Evolutionary conservation across 2,888 invertebrate species (phyloP), one percentile per base, ranked within the genome.

Genomic region (Athrips mouffetella): DNA sequence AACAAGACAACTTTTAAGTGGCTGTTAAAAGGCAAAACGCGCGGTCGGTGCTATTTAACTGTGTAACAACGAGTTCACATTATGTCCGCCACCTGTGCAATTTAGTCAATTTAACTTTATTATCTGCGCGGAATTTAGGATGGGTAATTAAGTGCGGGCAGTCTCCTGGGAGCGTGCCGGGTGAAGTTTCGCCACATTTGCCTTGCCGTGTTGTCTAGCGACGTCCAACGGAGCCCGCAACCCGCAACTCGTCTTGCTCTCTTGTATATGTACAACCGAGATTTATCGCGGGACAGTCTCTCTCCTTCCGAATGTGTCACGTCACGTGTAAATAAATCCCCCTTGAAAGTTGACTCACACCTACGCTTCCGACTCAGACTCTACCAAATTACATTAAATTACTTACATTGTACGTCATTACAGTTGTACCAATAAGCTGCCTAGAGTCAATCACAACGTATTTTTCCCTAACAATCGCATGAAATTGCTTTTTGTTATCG

Each of bases 91-190:
- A 77, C 76, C 79, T 76, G 75, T 69, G 65, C 69, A 77, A 76
- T 79, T 79, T 76, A 73, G 72, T 70, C 75, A 77, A 79, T 81
- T 80, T 76, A 75, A 75, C 69, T 80, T 79, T 75, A 77, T 79
- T 73, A 75, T 73, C 66, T 74, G 62, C 60, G 63, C 56, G 63
- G 67, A 72, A 73, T 73, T 74, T 76, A 53, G 65, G 70, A 69
- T 59, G 62, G 67, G 62, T 76, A 77, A 78, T 78, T 80, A 74
- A 68, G 67, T 65, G 72, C 70, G 67, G 55, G 37, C 57, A 57
- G 55, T 55, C 61, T 69, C 60, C 60, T 21, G 23, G 33, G 52
- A 37, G 52, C 53, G 67, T 69, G 63, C 57, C 47, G 53, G 57
- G 54, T 58, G 48, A 64, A 69, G 58, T 68, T 73, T 65, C 55